Conservation (phyloP, 1,140 invertebrate species). For the Venturia canescens region DNA sequence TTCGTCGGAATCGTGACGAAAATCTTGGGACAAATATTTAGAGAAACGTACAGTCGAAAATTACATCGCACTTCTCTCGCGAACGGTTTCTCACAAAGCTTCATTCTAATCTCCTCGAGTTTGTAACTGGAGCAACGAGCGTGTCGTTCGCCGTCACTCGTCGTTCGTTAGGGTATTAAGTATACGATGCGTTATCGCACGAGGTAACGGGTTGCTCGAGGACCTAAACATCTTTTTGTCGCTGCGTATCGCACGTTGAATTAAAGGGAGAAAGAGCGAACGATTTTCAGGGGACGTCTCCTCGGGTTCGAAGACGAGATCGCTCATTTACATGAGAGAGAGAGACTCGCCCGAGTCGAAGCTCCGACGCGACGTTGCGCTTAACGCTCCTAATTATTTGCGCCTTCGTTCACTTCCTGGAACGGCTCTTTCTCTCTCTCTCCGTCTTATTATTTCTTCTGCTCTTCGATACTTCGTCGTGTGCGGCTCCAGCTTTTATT, state of each 20-base stretch:
- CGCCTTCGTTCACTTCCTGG: slow-evolving; percentile 39
- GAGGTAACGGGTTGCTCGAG: slow-evolving; percentile 35
- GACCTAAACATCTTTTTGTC: slow-evolving; percentile 28
- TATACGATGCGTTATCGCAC: slow-evolving; percentile 37
- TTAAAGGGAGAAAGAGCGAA: not conserved
- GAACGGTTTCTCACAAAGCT: slow-evolving; percentile 33
- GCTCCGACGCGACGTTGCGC: not conserved
- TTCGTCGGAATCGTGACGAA: not conserved
- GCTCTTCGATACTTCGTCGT: slow-evolving; percentile 8
- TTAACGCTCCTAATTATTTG: slow-evolving; percentile 39
- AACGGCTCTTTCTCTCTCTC: slow-evolving; percentile 10
- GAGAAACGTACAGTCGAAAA: not conserved
- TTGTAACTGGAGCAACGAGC: slow-evolving; percentile 41
- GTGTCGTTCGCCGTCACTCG: slow-evolving; percentile 27
- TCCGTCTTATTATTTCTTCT: not conserved
- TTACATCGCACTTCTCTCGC: not conserved
- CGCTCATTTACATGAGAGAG: not conserved
- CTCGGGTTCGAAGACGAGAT: not conserved
- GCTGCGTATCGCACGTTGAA: not conserved
- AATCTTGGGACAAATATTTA: not conserved
- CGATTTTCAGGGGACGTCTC: slow-evolving; percentile 6
- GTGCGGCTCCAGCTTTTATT: slow-evolving; percentile 1
- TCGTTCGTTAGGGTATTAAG: not conserved
- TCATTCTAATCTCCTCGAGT: slow-evolving; percentile 32
- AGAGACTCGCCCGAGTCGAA: not conserved